Base-by-base conservation (phyloP, 2,113 vertebrate genomes). In the Sinocyclocheilus maitianheensis region DNA sequence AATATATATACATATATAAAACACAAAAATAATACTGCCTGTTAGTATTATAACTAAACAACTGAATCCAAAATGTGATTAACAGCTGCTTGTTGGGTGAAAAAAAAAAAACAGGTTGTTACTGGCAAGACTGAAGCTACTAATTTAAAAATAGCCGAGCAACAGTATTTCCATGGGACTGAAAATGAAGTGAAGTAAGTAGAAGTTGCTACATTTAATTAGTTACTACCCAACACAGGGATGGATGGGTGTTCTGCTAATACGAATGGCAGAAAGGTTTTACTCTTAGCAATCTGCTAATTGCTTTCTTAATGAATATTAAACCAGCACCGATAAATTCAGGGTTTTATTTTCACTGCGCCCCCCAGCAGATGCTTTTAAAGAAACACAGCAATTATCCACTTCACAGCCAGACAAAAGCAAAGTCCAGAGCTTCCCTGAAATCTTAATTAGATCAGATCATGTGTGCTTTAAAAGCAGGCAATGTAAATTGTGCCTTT, bases 271-370 rank as follows among this genome's bases (percentile, higher is more conserved):
- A 71, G 16, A 5, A 55, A 55, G 81, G 46, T 37, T 71, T 83
- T 83, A 37, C 60, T 48, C 46, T 53, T 83, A 83, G 65, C 46
- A 83, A 9, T 67, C 81, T 30, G 11, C 46, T 72, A 83, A 83
- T 83, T 51, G 48, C 26, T 71, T 83, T 55, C 30, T 55, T 83
- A 72, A 72, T 83, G 81, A 71, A 72, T 83, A 83, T 83, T 83
- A 71, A 53, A 83, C 46, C 24, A 83, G 46, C 6, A 18, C 1
- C 2, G 24, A 6, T 3, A 81, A 30, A 30, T 55, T 55, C 11
- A 9, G 1, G 63, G 26, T 71, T 72, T 55, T 83, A 16, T 72
- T 83, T 72, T 72, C 30, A 34, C 18, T 60, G 53, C 65, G 43
- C 65, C 1, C 46, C 58, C 79, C 60, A 30, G 37, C 79, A 81